phyloP scores from a whole-genome alignment of 30 jellyfish, hydroid and myxozoan species.

The Turritopsis rubra region DNA sequence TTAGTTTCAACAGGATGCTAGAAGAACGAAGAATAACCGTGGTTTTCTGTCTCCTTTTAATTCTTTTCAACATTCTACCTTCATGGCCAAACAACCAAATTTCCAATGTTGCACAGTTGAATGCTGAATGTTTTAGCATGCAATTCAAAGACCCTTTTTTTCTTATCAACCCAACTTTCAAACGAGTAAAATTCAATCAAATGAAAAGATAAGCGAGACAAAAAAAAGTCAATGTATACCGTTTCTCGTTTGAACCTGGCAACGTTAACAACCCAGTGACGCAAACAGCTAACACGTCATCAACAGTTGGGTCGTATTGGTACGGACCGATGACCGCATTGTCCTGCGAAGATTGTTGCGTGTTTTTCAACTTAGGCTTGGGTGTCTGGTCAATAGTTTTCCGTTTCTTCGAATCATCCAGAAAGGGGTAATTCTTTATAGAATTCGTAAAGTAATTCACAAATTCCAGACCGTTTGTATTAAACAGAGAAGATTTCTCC shows the following conservation, averaged over 20 bases:
- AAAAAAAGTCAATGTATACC: neutral
- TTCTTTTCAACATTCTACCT: too few species aligned
- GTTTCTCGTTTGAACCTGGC: constrained; percentile 20
- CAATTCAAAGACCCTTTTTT: too few species aligned
- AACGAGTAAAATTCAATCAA: neutral
- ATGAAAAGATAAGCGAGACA: neutral
- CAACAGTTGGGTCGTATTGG: constrained; percentile 6
- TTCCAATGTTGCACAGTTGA: too few species aligned
- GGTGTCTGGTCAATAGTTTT: neutral
- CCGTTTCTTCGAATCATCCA: neutral
- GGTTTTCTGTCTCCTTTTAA: too few species aligned
- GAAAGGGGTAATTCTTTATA: neutral
- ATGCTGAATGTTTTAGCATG: too few species aligned
- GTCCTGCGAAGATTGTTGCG: neutral
- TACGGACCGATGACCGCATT: constrained; percentile 6
- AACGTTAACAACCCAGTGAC: constrained; percentile 13
- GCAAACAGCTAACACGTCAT: constrained; percentile 15
- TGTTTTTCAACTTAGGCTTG: neutral
- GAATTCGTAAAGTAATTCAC: constrained; percentile 13
- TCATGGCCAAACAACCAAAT: too few species aligned
- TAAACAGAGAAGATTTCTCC: constrained; percentile 8
- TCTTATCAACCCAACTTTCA: neutral
- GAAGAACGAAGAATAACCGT: too few species aligned
- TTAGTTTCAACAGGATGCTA: too few species aligned
- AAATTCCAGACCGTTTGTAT: neutral